phyloP scores from a whole-genome alignment of 1,140 invertebrate species.

The Dysdera silvatica region DNA sequence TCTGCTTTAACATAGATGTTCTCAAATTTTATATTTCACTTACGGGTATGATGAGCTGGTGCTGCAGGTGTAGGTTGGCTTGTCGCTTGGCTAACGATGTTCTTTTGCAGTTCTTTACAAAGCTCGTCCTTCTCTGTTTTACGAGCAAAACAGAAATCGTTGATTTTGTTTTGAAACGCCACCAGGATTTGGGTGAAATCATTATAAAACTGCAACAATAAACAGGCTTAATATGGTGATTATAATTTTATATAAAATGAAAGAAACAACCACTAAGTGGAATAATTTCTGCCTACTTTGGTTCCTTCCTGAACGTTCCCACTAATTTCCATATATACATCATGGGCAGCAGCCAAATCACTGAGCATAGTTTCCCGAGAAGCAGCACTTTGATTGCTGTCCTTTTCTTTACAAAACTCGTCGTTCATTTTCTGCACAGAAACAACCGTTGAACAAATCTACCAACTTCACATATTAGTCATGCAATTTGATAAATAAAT shows the following conservation, averaged over 20 bases:
- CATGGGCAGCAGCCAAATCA: constrained; percentile 77
- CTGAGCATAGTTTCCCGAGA: constrained; percentile 69
- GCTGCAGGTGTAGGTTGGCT: constrained; percentile 42
- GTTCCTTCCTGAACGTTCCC: constrained; percentile 87
- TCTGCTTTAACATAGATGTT: too few species aligned
- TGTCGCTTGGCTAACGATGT: constrained; percentile 55
- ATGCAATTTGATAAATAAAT: too few species aligned
- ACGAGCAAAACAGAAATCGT: constrained; percentile 95
- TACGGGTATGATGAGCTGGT: constrained; percentile 47
- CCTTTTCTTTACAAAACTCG: constrained; percentile 66
- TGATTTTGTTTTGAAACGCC: constrained; percentile 93
- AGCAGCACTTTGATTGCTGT: constrained; percentile 47
- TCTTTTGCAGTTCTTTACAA: constrained; percentile 76
- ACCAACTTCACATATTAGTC: too few species aligned
- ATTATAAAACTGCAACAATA: constrained; percentile 74
- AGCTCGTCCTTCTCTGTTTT: constrained; percentile 98
- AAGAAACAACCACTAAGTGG: background rate
- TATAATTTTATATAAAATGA: background rate
- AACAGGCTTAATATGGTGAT: background rate
- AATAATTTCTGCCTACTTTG: constrained; percentile 51
- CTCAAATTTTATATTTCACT: too few species aligned
- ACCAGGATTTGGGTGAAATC: constrained; percentile 90
- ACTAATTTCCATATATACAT: constrained; percentile 82
- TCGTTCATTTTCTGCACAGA: constrained; percentile 61
- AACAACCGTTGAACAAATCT: too few species aligned